Conservation (phyloP, 2,113 vertebrate species). For the Notarius lentiginosus region DNA sequence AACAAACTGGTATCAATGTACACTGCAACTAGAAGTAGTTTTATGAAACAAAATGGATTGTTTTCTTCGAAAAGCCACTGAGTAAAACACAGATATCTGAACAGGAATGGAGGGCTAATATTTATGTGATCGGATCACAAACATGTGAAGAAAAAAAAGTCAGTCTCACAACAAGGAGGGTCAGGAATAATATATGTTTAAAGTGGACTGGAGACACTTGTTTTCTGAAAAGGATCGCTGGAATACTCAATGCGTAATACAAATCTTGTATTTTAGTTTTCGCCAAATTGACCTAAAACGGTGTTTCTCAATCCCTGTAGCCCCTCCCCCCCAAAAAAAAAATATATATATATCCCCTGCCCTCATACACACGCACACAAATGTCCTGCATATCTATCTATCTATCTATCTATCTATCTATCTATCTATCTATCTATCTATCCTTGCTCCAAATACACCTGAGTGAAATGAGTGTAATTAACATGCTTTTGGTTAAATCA, state of each 20-base stretch:
- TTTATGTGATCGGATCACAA: background rate
- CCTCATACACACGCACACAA: too few relatives aligned
- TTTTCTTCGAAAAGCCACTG: background rate
- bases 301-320: too few relatives aligned
- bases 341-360: too few relatives aligned
- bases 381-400: too few relatives aligned
- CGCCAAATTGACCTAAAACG: background rate
- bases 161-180: background rate
- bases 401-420: too few relatives aligned
- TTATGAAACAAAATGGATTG: background rate
- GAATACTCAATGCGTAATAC: background rate
- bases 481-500: too few relatives aligned
- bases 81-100: background rate
- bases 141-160: background rate
- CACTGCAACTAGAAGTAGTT: slow-evolving; percentile 42
- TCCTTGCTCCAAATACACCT: too few relatives aligned
- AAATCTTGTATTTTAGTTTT: background rate
- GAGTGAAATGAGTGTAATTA: too few relatives aligned
- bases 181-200: background rate
- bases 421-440: too few relatives aligned
- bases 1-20: slow-evolving; percentile 50
- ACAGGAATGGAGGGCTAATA: background rate
- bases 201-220: too few relatives aligned
- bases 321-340: too few relatives aligned
- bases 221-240: background rate